Conservation (phyloP, 35 echinoderm and acorn worm genomes). For the Apostichopus japonicus region DNA sequence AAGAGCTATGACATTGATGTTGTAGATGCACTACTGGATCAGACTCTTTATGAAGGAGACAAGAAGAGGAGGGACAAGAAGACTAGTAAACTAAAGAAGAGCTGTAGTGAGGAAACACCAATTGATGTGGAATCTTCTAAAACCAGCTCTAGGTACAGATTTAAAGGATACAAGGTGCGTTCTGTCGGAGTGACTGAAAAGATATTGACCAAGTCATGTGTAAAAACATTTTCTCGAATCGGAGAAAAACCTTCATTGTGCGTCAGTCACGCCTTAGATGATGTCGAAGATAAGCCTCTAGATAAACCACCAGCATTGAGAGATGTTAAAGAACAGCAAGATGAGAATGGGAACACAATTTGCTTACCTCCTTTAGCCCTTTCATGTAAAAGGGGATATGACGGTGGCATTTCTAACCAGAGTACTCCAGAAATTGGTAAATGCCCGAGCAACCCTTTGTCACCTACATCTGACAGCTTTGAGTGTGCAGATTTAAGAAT, state of each 20-base stretch:
- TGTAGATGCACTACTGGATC: slow-evolving; percentile 24
- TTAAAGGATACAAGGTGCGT: slow-evolving; percentile 43
- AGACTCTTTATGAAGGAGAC: neutral
- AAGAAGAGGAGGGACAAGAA: neutral
- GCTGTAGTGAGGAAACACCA: neutral
- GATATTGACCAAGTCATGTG: neutral
- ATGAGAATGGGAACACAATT: slow-evolving; percentile 17
- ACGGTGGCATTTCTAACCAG: neutral
- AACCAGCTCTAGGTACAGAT: neutral
- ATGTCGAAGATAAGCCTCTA: neutral
- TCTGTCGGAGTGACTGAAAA: neutral
- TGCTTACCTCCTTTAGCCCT: neutral
- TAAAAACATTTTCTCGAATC: slow-evolving; percentile 41
- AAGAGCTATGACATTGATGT: neutral
- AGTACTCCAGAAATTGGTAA: neutral
- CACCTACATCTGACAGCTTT: slow-evolving; percentile 32
- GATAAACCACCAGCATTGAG: neutral
- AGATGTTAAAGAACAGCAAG: neutral
- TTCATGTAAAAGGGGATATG: neutral
- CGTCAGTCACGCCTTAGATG: neutral
- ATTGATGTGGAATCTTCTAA: neutral
- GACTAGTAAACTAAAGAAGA: too few relatives aligned
- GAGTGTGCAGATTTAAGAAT: slow-evolving; percentile 14
- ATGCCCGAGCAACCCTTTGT: slow-evolving; percentile 43
- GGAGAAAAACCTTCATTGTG: neutral